Percentiles rank a stretch among this genome's conserved stretches.
phyloP scores from a whole-genome alignment of 2,888 invertebrate genomes.

The Torymus texanus region DNA sequence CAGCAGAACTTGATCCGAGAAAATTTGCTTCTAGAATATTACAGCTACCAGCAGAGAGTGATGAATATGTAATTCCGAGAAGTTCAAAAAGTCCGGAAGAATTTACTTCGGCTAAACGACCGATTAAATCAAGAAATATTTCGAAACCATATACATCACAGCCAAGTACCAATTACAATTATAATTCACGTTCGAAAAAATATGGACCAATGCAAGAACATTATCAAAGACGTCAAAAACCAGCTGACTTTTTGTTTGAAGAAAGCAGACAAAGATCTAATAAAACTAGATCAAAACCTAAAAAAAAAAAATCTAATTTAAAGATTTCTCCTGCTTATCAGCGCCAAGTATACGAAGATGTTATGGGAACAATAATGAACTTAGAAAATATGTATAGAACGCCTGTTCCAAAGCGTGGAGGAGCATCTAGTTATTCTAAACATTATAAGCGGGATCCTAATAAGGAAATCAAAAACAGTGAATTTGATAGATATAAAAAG shows the following conservation, averaged over 20 bases:
- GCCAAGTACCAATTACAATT: conserved; percentile 10
- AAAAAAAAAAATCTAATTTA: conserved; percentile 35
- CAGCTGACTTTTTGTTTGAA: background rate
- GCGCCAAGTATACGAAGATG: conserved; percentile 71
- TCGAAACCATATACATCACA: background rate
- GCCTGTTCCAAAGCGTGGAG: background rate
- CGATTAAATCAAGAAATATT: background rate
- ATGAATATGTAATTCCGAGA: conserved; percentile 61
- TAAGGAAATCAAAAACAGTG: conserved; percentile 4
- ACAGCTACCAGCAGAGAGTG: conserved; percentile 60
- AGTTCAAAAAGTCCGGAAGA: conserved; percentile 67
- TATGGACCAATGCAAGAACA: background rate
- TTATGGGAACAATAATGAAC: conserved; percentile 71
- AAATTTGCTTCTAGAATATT: conserved; percentile 64
- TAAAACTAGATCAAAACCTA: conserved; percentile 35
- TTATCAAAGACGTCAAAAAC: conserved; percentile 1
- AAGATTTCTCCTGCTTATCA: conserved; percentile 63
- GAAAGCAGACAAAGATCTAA: background rate
- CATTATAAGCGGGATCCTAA: conserved; percentile 15
- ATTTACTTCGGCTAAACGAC: background rate
- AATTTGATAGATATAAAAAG: conserved; percentile 9
- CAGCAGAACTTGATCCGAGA: conserved; percentile 63
- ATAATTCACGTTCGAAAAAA: background rate
- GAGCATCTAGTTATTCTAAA: background rate
- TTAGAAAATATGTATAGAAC: conserved; percentile 59